phyloP scores from a whole-genome alignment of 2,888 invertebrate genomes.

The Meghimatium bilineatum region DNA sequence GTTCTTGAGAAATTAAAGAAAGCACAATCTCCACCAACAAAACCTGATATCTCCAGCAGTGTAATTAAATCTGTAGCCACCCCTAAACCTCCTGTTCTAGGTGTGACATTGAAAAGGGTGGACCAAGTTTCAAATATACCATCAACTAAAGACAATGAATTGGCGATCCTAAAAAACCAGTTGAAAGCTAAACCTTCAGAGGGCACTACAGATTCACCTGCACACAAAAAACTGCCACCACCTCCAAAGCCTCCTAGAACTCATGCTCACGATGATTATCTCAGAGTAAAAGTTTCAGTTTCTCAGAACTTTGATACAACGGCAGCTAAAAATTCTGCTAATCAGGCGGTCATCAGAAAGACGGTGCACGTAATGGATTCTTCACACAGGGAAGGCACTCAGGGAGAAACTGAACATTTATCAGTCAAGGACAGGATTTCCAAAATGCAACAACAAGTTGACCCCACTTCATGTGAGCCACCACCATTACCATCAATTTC shows the following conservation, averaged over 20 bases:
- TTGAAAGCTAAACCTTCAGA: background rate
- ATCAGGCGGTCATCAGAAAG: background rate
- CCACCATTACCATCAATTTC: slow-evolving; percentile 23
- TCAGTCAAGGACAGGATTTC: slow-evolving; percentile 28
- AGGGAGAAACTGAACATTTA: slow-evolving; percentile 2
- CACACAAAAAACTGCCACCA: slow-evolving; percentile 4
- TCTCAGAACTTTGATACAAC: slow-evolving; percentile 5
- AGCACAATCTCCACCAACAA: slow-evolving; percentile 5
- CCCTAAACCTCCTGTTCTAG: slow-evolving; percentile 57
- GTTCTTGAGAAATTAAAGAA: slow-evolving; percentile 29
- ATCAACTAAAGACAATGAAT: background rate
- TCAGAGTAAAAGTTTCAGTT: slow-evolving; percentile 55
- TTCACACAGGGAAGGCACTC: background rate
- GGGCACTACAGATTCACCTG: background rate
- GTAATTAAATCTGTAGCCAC: slow-evolving; percentile 50
- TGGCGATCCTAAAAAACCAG: background rate
- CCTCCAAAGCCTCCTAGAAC: slow-evolving; percentile 68
- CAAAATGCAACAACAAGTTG: slow-evolving; percentile 18
- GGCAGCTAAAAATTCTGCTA: background rate
- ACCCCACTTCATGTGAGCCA: background rate
- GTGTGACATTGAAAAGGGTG: background rate
- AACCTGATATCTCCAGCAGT: slow-evolving; percentile 9
- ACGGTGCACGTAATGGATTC: background rate
- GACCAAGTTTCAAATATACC: background rate
- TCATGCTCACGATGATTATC: slow-evolving; percentile 68